Evolutionary conservation across 2,113 vertebrate genomes (phyloP), one percentile per base, ranked within the genome.

Genomic region (Tyrannus savana): DNA sequence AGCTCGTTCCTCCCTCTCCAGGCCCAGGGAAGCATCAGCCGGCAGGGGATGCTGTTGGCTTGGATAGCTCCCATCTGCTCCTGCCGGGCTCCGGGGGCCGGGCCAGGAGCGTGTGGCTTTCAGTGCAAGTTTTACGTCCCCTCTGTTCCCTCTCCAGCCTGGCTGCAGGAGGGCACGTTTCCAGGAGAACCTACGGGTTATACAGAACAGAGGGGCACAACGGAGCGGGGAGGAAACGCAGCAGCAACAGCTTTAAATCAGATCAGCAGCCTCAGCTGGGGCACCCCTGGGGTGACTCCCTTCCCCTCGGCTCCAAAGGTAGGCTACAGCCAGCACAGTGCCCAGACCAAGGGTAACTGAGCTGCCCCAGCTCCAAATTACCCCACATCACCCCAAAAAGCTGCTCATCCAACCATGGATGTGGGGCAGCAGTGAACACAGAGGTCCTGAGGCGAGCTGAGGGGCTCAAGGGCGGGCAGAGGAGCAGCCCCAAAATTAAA

Each of bases 31-130:
- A 76, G 69, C 35, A 0, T 19, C 1, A 25, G 58, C 94, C 96
- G 5, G 84, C 93, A 96, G 96, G 28, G 89, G 96, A 89, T 77
- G 93, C 82, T 94, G 73, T 94, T 2, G 69, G 92, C 93, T 92
- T 4, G 33, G 67, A 39, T 3, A 75, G 8, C 22, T 9, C 18
- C 22, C 41, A 76, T 1, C 59, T 2, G 60, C 66, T 9, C 37
- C 15, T 23, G 8, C 18, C 27, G 17, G 31, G 50, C 50, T 35
- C 30, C 67, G 31, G 62, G 27, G 21, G 19, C 73, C 47, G 19
- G 33, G 50, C 35, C 33, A 11, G 46, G 3, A 66, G 66, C 2
- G 22, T 3, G 53, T 5, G 1, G 80, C 37, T 86, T 9, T 53
- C 62, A 58, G 1, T 47, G 23, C 4, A 18, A 39, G 76, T n/a